Percentiles rank a stretch among this genome's conserved stretches.
These are phyloP conservation scores for Magallana gigas DNA, from an alignment of 1,140 invertebrate species.

Conservation along the genomic window DNA sequence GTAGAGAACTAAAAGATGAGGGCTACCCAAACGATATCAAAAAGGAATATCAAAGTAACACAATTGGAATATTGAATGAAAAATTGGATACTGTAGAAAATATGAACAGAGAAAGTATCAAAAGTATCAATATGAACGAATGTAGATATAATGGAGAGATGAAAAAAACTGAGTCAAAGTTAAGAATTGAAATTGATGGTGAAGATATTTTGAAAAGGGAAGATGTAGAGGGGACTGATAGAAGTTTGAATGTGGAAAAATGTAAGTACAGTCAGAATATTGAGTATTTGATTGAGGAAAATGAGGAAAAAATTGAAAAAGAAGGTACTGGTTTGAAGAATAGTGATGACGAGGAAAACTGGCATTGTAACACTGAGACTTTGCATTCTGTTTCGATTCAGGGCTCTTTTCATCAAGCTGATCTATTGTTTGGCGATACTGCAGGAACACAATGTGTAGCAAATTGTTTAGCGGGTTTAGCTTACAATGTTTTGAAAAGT, in stretches of 20 bases:
- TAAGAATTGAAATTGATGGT: background rate
- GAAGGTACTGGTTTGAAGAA: background rate
- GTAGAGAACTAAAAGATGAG: background rate
- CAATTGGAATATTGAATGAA: background rate
- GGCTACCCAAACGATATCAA: background rate
- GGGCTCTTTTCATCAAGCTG: constrained; percentile 9
- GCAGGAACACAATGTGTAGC: background rate
- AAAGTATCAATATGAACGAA: background rate
- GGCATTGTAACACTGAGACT: background rate
- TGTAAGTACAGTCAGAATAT: no score
- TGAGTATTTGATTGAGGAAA: no score
- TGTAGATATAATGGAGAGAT: background rate
- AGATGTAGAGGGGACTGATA: background rate
- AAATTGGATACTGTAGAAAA: background rate
- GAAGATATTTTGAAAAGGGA: background rate
- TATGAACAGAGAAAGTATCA: background rate
- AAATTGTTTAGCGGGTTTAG: background rate
- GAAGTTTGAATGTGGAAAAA: background rate
- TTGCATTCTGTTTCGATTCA: background rate
- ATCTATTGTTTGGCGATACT: background rate
- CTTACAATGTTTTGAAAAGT: background rate
- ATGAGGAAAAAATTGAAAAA: background rate
- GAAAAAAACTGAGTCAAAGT: background rate
- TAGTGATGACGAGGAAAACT: background rate
- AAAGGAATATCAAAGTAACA: background rate